Evolutionary conservation across 2,888 invertebrate genomes (phyloP).

Genomic region (Rhamphomyia laevipes): DNA sequence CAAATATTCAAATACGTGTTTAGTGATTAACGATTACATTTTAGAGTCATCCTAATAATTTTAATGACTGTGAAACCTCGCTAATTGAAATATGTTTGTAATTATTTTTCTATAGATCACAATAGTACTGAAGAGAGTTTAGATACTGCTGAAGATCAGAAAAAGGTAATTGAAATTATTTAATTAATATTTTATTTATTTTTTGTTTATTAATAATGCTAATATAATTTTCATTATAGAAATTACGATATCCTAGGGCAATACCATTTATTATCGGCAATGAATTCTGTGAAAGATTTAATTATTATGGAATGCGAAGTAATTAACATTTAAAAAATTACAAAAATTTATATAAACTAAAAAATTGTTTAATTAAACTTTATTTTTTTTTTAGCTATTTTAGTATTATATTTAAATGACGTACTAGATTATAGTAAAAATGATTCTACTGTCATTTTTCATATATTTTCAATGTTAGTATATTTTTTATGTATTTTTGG

Average conservation of each 20-base stretch:
- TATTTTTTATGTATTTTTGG: constrained; percentile 69
- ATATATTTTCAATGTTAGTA: constrained; percentile 58
- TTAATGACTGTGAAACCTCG: too few species aligned
- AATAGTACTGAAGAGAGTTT: too few species aligned
- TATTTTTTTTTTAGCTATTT: constrained; percentile 47
- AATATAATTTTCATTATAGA: constrained; percentile 18
- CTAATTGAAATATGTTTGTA: too few species aligned
- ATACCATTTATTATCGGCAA: constrained; percentile 84
- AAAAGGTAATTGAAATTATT: too few species aligned
- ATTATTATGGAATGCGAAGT: constrained; percentile 91
- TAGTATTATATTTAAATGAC: constrained; percentile 59
- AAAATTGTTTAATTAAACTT: too few species aligned
- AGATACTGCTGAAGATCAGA: too few species aligned
- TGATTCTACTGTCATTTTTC: constrained; percentile 59
- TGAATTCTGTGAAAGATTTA: constrained; percentile 94
- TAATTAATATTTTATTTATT: too few species aligned
- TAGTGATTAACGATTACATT: too few species aligned
- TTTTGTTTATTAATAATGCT: not conserved
- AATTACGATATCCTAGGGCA: constrained; percentile 51
- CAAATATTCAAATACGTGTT: too few species aligned
- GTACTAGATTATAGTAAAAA: constrained; percentile 51
- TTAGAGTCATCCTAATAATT: too few species aligned
- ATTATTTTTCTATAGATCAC: too few species aligned
- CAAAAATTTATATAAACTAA: too few species aligned
- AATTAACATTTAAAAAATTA: constrained; percentile 12